Evolutionary conservation across 2,888 invertebrate genomes (phyloP), one percentile per base, ranked within the genome.

Genomic region (Cancer borealis): DNA sequence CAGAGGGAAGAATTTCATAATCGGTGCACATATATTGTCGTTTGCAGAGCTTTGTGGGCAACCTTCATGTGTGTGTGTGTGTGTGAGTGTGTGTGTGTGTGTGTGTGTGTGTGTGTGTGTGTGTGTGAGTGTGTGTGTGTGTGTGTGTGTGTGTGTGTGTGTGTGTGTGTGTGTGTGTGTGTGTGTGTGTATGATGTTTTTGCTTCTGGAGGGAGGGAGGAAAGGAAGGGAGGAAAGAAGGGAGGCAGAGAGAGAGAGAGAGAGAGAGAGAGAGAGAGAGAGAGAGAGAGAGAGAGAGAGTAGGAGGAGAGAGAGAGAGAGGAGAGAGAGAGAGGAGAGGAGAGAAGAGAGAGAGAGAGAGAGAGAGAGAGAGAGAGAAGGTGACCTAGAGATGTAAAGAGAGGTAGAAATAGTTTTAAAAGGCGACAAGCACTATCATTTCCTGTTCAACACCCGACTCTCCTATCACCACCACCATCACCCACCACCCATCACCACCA

Each of bases 71-170:
- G 66, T 21, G 66, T n/a, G 66, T 66, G 66, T 66, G 66, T 66
- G 66, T 66, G 66, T 66, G 66, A n/a, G 66, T 66, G 66, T 66
- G 66, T 66, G 66, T 60, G 60, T 60, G 60, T 60, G 60, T 60
- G 60, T 60, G 60, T 60, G 60, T 60, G 60, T 60, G 60, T 60
- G 60, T 60, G 60, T 60, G 60, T 60, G 60, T 60, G 60, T 60
- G 60, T 60, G 60, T 60, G 60, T 60, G 60, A 14, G 60, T 60
- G 60, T 60, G 60, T 60, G 60, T 60, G 60, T 60, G 60, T 60
- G 66, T 66, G 66, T 14, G 5, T 0, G 4, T 21, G 17, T 1
- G 5, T 66, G n/a, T n/a, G 21, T 21, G n/a, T 17, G n/a, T 6
- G 66, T n/a, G n/a, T 5, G n/a, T 14, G n/a, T 66, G n/a, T n/a